Evolutionary conservation across 2,888 invertebrate genomes (phyloP).

Genomic region (Hanleya hanleyi): DNA sequence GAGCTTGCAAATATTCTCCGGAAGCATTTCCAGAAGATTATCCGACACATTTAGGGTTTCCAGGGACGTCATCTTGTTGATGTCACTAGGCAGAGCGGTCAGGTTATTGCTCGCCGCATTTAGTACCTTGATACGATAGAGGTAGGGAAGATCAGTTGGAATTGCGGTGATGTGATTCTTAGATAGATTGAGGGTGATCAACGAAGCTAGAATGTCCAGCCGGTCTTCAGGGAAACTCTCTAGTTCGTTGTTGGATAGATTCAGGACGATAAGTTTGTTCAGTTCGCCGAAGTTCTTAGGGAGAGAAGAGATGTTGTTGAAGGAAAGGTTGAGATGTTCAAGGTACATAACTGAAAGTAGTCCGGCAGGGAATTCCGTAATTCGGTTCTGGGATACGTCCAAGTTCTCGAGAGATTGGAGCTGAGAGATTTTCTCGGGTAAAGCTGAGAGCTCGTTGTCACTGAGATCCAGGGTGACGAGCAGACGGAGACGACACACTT

Average conservation of each 20-base stretch:
- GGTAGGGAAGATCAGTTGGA: conserved; percentile 66
- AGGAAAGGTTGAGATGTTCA: conserved; percentile 60
- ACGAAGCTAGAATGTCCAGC: conserved; percentile 87
- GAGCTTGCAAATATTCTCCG: conserved; percentile 67
- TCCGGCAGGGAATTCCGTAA: conserved; percentile 75
- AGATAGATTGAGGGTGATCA: conserved; percentile 82
- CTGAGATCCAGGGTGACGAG: conserved; percentile 59
- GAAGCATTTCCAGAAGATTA: conserved; percentile 81
- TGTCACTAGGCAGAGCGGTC: conserved; percentile 60
- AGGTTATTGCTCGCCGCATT: conserved; percentile 62
- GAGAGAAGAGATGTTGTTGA: conserved; percentile 61
- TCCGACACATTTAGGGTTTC: conserved; percentile 85
- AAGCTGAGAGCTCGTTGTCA: conserved; percentile 49
- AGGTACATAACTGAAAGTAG: conserved; percentile 53
- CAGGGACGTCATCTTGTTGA: conserved; percentile 76
- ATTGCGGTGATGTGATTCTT: conserved; percentile 86
- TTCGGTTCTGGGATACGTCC: conserved; percentile 77
- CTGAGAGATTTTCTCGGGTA: conserved; percentile 47
- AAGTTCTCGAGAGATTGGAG: conserved; percentile 76
- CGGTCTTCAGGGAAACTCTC: conserved; percentile 60
- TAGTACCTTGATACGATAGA: conserved; percentile 58
- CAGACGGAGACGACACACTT: conserved; percentile 54
- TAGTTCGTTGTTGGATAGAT: conserved; percentile 66
- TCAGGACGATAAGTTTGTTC: conserved; percentile 57
- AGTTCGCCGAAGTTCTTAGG: conserved; percentile 67